phyloP scores from a whole-genome alignment of 2,888 invertebrate species.

The Adineta ricciae region DNA sequence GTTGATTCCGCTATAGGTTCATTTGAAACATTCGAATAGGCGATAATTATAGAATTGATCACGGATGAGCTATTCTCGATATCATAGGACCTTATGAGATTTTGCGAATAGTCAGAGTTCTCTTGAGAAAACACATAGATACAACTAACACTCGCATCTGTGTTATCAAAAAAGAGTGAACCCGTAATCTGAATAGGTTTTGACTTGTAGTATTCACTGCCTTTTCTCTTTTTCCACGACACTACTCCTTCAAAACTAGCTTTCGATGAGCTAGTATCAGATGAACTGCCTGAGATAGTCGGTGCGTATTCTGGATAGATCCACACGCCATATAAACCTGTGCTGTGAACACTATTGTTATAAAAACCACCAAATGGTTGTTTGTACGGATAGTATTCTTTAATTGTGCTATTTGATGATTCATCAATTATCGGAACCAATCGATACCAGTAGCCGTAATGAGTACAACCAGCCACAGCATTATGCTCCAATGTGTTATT shows the following conservation, averaged over 20 bases:
- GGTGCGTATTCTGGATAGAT: slow-evolving; percentile 31
- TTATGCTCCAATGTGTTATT: slow-evolving; percentile 26
- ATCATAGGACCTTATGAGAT: slow-evolving; percentile 25
- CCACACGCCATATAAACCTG: slow-evolving; percentile 31
- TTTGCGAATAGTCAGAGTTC: neutral
- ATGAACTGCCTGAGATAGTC: slow-evolving; percentile 16
- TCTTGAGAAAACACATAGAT: slow-evolving; percentile 18
- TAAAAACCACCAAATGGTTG: slow-evolving; percentile 26
- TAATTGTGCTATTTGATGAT: slow-evolving; percentile 13
- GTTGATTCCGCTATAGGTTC: neutral
- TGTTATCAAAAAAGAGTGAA: slow-evolving; percentile 38
- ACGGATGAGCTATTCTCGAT: neutral
- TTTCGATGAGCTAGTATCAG: neutral
- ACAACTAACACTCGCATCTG: slow-evolving; percentile 14
- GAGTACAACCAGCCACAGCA: slow-evolving; percentile 28
- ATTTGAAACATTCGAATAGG: neutral
- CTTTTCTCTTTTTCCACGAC: slow-evolving; percentile 45
- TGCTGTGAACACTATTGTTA: too few relatives aligned
- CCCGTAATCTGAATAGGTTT: slow-evolving; percentile 41
- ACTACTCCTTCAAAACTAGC: slow-evolving; percentile 36
- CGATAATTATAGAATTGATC: slow-evolving; percentile 22
- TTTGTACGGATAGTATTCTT: slow-evolving; percentile 26
- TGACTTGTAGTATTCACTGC: slow-evolving; percentile 42
- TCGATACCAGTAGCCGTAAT: slow-evolving; percentile 34
- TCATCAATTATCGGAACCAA: slow-evolving; percentile 25